These are phyloP conservation scores for Mormyrops boulengeri DNA, from an alignment of 2,797 vertebrate genomes.

Conservation along the genomic window DNA sequence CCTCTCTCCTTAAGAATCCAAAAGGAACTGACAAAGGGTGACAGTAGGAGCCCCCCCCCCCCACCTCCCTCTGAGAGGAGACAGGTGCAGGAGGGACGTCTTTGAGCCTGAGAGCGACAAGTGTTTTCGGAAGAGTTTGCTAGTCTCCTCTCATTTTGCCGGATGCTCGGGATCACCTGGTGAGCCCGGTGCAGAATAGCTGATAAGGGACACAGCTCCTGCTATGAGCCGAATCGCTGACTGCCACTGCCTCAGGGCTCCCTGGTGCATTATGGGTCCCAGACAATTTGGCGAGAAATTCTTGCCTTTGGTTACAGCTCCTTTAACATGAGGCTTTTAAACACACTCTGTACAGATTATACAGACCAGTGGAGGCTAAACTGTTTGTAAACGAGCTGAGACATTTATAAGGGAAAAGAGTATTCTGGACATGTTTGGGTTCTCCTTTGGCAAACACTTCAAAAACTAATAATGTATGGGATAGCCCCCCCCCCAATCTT, in stretches of 20 bases:
- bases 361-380: not conserved
- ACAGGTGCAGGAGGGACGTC: not conserved
- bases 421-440: not conserved
- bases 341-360: not conserved
- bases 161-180: not conserved
- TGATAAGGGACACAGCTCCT: not conserved
- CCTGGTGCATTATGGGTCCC: not conserved
- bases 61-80: not conserved
- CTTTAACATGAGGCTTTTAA: not conserved
- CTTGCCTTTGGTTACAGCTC: not conserved
- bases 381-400: not conserved
- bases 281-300: not conserved
- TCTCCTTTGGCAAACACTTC: not conserved
- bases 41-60: not conserved
- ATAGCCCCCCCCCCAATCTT: not conserved
- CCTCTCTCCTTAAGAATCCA: not conserved
- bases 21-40: not conserved
- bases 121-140: not conserved
- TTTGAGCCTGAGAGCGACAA: constrained; percentile 6
- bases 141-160: not conserved
- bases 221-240: not conserved
- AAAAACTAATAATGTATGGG: not conserved
- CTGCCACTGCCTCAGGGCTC: not conserved
- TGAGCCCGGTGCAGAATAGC: not conserved
- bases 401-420: not conserved